These are phyloP conservation scores for Netelia fuscicornis DNA, from an alignment of 2,888 invertebrate species.

Conservation along the genomic window DNA sequence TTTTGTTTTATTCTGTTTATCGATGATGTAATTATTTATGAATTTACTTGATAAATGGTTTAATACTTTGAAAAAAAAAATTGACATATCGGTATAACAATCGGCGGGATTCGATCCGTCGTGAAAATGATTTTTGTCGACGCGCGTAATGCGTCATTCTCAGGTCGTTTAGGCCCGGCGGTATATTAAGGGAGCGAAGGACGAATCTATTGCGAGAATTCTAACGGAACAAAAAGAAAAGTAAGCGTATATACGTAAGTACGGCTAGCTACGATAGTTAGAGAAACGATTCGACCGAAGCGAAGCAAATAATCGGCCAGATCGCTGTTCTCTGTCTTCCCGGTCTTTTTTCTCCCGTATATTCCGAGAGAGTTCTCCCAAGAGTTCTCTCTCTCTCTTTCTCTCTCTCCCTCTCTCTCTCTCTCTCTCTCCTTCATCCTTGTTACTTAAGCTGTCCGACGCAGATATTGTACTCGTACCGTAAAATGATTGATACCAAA, in stretches of 20 bases:
- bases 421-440: slow-evolving; percentile 58
- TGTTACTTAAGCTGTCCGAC: slow-evolving; percentile 78
- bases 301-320: slow-evolving; percentile 74
- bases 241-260: neutral
- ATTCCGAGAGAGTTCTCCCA: slow-evolving; percentile 42
- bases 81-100: no score
- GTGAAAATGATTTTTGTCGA: no score
- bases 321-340: slow-evolving; percentile 34
- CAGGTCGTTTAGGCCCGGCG: no score
- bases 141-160: no score
- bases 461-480: slow-evolving; percentile 75
- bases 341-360: slow-evolving; percentile 65
- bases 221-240: neutral
- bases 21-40: no score
- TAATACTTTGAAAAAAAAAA: no score
- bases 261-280: slow-evolving; percentile 38
- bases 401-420: neutral
- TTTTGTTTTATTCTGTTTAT: no score
- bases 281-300: slow-evolving; percentile 73
- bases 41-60: no score
- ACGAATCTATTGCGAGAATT: no score
- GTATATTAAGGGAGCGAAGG: no score
- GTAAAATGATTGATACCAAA: slow-evolving; percentile 80
- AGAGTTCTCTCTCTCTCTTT: neutral
- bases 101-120: no score